Base-by-base conservation (phyloP, 2,797 vertebrate genomes). In the Neomorphus geoffroyi region DNA sequence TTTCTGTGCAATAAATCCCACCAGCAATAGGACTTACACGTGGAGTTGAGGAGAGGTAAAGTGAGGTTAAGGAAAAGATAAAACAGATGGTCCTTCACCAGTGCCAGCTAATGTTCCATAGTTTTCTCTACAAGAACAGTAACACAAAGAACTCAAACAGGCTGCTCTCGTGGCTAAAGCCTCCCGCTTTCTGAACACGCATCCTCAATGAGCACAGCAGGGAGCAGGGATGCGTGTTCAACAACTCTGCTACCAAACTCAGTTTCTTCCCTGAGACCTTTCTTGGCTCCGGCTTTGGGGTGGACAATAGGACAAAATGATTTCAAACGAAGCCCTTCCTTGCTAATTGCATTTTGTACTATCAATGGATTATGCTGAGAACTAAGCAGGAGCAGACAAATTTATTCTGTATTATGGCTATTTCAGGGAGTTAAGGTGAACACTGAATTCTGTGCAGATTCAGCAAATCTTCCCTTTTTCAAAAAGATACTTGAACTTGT, bases 31-130 rank as follows among this genome's bases (percentile, higher is more conserved):
- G 83, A 91, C 95, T 97, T 94, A 90, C 53, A 37, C 35, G 62
- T 60, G 32, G 26, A 79, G 64, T 94, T 67, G 91, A 84, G 46
- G 72, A 54, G 39, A 94, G 56, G 78, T 88, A 96, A 87, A 54
- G 64, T 3, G 3, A 79, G 53, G 78, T 80, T 87, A 58, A 90
- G 77, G 50, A 50, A 85, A 80, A 79, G 84, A 43, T 84, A 88
- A 66, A 57, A 45, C 69, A 79, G 82, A 94, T 50, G 73, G 48
- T 80, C 17, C 60, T 85, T 83, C 61, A 75, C 37, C 16, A n/a
- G 67, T 46, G 51, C 18, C 58, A 53, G 73, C 64, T 94, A 54
- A 90, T 96, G 94, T 92, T 60, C 37, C 61, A 17, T 6, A 1
- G 5, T 8, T 30, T 89, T 83, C 92, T 74, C 37, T 66, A 80